Evolutionary conservation across 2,888 invertebrate genomes (phyloP).

Genomic region (Drosophila leonis): DNA sequence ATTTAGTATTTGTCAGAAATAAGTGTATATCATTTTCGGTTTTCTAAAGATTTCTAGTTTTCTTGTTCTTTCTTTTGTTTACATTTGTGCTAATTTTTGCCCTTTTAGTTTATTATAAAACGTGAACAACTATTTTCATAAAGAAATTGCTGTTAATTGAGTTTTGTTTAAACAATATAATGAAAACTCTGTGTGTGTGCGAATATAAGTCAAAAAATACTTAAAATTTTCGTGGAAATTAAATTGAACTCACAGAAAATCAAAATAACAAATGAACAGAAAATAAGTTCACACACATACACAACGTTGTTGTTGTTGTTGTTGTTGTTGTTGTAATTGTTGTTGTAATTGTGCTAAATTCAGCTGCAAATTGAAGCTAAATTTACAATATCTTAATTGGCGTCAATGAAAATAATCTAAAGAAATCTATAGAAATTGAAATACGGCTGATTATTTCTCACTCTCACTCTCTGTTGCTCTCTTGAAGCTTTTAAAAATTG

Average conservation of each 20-base stretch:
- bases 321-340: background rate
- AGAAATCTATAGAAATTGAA: slow-evolving; percentile 26
- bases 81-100: slow-evolving; percentile 33
- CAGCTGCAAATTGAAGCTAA: slow-evolving; percentile 39
- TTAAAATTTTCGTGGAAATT: slow-evolving; percentile 26
- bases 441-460: background rate
- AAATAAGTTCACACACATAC: slow-evolving; percentile 7
- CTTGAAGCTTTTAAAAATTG: slow-evolving; percentile 20
- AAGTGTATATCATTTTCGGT: background rate
- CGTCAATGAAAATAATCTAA: slow-evolving; percentile 41
- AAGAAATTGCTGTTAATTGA: slow-evolving; percentile 34
- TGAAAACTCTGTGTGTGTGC: background rate
- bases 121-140: slow-evolving; percentile 42
- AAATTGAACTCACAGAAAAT: slow-evolving; percentile 13
- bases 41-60: too few species aligned
- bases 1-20: too few species aligned
- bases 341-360: slow-evolving; percentile 37
- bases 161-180: background rate
- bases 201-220: slow-evolving; percentile 13
- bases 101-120: slow-evolving; percentile 61
- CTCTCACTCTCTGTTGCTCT: background rate
- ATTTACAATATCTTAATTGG: slow-evolving; percentile 53
- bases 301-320: slow-evolving; percentile 13
- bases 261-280: slow-evolving; percentile 3
- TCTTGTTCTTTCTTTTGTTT: slow-evolving; percentile 43